phyloP scores from a whole-genome alignment of 1,140 invertebrate species.

The Drosophila chauvacae region DNA sequence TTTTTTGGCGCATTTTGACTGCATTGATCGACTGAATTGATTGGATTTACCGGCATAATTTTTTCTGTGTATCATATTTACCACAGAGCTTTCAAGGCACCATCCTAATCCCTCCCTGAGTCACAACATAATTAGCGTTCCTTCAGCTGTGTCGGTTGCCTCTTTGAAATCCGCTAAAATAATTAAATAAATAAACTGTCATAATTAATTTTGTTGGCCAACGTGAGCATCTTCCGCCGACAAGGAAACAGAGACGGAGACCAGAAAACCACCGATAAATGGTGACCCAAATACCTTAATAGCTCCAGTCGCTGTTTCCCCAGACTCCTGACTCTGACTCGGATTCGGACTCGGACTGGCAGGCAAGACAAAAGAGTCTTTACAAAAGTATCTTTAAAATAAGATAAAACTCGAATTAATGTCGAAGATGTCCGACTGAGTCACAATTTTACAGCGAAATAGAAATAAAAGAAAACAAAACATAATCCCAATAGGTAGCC shows the following conservation, averaged over 20 bases:
- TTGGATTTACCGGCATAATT: too few relatives aligned
- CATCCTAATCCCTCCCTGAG: slow-evolving; percentile 61
- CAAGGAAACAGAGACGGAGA: slow-evolving; percentile 10
- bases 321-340: slow-evolving; percentile 5
- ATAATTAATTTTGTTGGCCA: slow-evolving; percentile 75
- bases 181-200: slow-evolving; percentile 83
- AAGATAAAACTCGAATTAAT: slow-evolving; percentile 39
- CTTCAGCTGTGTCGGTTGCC: slow-evolving; percentile 30
- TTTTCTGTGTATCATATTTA: neutral
- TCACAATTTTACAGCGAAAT: slow-evolving; percentile 51
- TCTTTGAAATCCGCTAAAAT: slow-evolving; percentile 68
- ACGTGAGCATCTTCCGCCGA: slow-evolving; percentile 38
- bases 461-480: slow-evolving; percentile 19
- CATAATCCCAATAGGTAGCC: slow-evolving; percentile 60
- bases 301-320: slow-evolving; percentile 36
- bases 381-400: slow-evolving; percentile 50
- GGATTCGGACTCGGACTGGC: neutral
- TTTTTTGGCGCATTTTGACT: too few relatives aligned
- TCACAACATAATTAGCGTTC: slow-evolving; percentile 74
- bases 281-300: slow-evolving; percentile 62
- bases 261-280: slow-evolving; percentile 44
- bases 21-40: too few relatives aligned
- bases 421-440: slow-evolving; percentile 53
- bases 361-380: slow-evolving; percentile 41
- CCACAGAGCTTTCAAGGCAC: neutral